phyloP scores from a whole-genome alignment of 2,113 vertebrate genomes.

The Macaca mulatta region DNA sequence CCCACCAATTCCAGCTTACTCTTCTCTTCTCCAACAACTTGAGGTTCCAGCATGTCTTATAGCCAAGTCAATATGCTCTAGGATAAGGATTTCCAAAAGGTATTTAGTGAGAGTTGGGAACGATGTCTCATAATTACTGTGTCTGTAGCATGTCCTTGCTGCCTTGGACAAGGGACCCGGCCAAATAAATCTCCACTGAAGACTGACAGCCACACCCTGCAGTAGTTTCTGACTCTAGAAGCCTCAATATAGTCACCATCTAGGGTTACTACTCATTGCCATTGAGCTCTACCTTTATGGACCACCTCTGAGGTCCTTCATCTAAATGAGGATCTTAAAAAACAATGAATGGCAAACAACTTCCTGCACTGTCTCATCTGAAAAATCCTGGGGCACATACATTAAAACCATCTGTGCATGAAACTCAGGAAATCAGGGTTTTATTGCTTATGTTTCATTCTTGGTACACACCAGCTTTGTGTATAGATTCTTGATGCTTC shows the following conservation, averaged over 20 bases:
- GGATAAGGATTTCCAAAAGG: background rate
- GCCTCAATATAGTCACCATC: background rate
- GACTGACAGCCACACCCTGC: background rate
- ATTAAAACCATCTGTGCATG: background rate
- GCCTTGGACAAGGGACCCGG: background rate
- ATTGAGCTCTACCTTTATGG: background rate
- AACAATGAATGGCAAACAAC: background rate
- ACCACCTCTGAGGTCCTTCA: background rate
- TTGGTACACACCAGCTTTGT: background rate
- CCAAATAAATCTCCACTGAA: background rate
- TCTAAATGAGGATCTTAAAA: background rate
- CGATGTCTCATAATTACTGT: background rate
- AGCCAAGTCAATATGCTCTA: conserved; percentile 24
- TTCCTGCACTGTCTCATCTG: background rate
- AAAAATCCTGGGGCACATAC: background rate
- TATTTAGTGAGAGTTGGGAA: background rate
- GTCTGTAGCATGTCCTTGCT: background rate
- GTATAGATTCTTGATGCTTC: conserved; percentile 27
- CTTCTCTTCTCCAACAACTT: background rate
- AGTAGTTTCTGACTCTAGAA: background rate
- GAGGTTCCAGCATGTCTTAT: background rate
- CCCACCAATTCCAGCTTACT: background rate
- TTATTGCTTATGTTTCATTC: conserved; percentile 17
- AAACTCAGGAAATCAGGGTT: background rate
- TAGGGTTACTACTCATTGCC: background rate